A percentile compares a stretch with the other conserved stretches of the same genome.
Evolutionary conservation across 2,113 vertebrate genomes (phyloP).

Genomic region (Tor tambroides): DNA sequence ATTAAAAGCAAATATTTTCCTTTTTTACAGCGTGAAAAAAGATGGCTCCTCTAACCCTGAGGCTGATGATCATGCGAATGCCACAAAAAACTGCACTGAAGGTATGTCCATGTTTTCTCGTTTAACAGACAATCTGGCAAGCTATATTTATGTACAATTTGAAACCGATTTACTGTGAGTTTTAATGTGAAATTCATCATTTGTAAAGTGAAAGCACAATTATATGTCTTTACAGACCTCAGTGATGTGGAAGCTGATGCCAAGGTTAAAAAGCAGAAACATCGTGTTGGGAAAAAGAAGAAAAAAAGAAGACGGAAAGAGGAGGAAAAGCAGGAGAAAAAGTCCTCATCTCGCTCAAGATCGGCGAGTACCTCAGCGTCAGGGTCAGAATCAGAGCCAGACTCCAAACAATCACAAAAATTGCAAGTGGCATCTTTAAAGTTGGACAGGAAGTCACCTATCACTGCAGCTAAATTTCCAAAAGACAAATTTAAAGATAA

Average conservation of each 20-base stretch:
- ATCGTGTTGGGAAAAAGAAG: slow-evolving; percentile 76
- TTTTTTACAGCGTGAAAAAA: slow-evolving; percentile 45
- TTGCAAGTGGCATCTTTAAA: slow-evolving; percentile 56
- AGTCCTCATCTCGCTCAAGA: slow-evolving; percentile 78
- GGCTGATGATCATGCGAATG: slow-evolving; percentile 59
- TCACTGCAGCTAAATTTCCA: slow-evolving; percentile 51
- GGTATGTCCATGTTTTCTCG: slow-evolving; percentile 54
- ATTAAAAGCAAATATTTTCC: neutral
- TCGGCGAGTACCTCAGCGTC: slow-evolving; percentile 77
- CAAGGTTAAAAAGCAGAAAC: slow-evolving; percentile 79
- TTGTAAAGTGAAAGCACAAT: neutral
- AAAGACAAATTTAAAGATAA: slow-evolving; percentile 44
- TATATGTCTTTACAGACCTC: slow-evolving; percentile 54
- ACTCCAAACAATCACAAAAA: slow-evolving; percentile 65
- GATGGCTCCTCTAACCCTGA: slow-evolving; percentile 49
- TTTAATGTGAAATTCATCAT: neutral
- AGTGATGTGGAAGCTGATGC: slow-evolving; percentile 65
- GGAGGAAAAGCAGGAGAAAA: slow-evolving; percentile 75
- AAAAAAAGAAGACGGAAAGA: slow-evolving; percentile 77
- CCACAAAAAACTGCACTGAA: slow-evolving; percentile 66
- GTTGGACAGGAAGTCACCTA: slow-evolving; percentile 62
- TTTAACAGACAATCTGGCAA: neutral
- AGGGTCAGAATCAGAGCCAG: slow-evolving; percentile 75
- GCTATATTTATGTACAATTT: neutral
- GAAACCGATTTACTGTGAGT: neutral